Percentiles rank a stretch among this genome's conserved stretches.
Evolutionary conservation across 2,113 vertebrate genomes (phyloP).

Genomic region (Turdus rufiventris): DNA sequence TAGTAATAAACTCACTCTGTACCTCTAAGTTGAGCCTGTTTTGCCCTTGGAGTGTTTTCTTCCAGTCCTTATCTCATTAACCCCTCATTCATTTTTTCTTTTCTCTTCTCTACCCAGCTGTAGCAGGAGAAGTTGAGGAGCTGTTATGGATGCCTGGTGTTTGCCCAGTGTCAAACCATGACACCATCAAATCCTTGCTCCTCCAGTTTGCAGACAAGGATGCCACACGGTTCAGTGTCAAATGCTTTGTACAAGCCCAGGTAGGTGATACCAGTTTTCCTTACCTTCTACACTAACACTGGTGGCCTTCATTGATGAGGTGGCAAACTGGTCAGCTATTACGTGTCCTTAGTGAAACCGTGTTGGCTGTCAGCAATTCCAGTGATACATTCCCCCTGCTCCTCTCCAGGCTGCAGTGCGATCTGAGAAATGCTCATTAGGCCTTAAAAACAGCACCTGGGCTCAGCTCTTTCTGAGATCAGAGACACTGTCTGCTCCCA

Average conservation of each 20-base stretch:
- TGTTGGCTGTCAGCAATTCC: not conserved
- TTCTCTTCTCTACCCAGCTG: not conserved
- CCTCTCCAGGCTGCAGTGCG: not conserved
- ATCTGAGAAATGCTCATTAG: not conserved
- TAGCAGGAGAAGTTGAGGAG: accelerated
- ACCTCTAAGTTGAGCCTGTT: not conserved
- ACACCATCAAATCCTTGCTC: not conserved
- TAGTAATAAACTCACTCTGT: not conserved
- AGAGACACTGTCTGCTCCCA: not conserved
- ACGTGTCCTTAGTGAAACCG: not conserved
- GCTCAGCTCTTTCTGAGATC: not conserved
- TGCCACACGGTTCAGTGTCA: not conserved
- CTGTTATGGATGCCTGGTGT: accelerated
- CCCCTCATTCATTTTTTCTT: not conserved
- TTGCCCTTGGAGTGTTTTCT: not conserved
- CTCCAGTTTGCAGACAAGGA: not conserved
- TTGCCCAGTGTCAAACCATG: not conserved
- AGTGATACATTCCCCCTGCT: not conserved
- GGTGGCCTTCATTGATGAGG: too few relatives aligned
- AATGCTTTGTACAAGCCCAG: not conserved
- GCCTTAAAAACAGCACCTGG: not conserved
- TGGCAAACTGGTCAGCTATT: not conserved
- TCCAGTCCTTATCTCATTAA: not conserved
- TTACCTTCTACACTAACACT: not conserved
- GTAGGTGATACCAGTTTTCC: not conserved